Base-by-base conservation (phyloP, 2,888 invertebrate genomes). In the Platycheirus albimanus region DNA sequence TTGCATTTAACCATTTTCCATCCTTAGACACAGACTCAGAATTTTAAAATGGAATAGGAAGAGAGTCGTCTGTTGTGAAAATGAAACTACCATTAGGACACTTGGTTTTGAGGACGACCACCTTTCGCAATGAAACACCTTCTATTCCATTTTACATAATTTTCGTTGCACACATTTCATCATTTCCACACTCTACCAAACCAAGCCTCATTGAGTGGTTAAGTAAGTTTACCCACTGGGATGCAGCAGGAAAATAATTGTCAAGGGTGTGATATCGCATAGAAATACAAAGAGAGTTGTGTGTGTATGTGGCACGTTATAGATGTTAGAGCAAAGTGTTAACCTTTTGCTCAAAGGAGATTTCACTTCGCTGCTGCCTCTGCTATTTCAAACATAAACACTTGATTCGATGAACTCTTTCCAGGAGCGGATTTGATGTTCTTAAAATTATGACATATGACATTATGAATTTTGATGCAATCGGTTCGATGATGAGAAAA, bases 11-110 rank as follows among this genome's bases (percentile, higher is more conserved):
- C 61, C 64, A 38, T 70, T 51, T 41, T 30, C 56, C 49, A 17
- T 41, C 52, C 47, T 54, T 24, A 8, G 30, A 38, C 24, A 66
- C 24, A 66, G 75, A 64, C 64, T 64, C 36, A n/a, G n/a, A n/a
- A n/a, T n/a, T n/a, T n/a, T n/a, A n/a, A n/a, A n/a, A n/a, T n/a
- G n/a, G 52, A 24, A 3, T 3, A 24, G 24, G 6, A 24, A 41
- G 56, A 51, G n/a, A n/a, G n/a, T n/a, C n/a, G n/a, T n/a, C 45
- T 45, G 52, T 72, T 20, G 41, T 24, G 76, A 76, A 81, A 76
- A 81, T 76, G 76, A 76, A 71, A 81, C 81, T 54, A 43, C 76
- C 76, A 71, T 71, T 76, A 81, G 77, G 54, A 79, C 74, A 79
- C 74, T 76, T 76, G 61, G 67, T 72, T 67, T 72, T 47, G 72